Evolutionary conservation across 2,113 vertebrate species (phyloP).

Genomic region (Triplophysa siluroides): DNA sequence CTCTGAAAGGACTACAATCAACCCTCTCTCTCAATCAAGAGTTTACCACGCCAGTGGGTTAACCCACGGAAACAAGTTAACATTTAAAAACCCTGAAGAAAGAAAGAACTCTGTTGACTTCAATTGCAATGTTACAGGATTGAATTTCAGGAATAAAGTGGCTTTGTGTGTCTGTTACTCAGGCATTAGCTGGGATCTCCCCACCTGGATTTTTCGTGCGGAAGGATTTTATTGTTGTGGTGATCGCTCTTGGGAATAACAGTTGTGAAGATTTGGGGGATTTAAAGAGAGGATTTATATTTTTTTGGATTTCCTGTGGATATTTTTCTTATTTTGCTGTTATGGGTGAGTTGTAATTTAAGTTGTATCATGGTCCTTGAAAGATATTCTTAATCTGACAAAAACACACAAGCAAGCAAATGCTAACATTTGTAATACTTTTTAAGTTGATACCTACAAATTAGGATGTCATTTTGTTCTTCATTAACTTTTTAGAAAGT

Average conservation of each 20-base stretch:
- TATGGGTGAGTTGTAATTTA: conserved; percentile 46
- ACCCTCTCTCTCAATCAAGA: conserved; percentile 52
- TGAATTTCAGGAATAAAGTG: not conserved
- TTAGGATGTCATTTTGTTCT: too few relatives aligned
- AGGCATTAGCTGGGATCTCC: conserved; percentile 61
- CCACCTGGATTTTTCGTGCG: conserved; percentile 61
- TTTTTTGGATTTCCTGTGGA: conserved; percentile 63
- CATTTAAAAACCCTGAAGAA: conserved; percentile 51
- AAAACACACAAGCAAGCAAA: not conserved
- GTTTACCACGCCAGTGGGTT: conserved; percentile 20
- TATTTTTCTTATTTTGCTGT: conserved; percentile 65
- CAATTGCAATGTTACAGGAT: conserved; percentile 45
- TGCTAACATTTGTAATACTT: too few relatives aligned
- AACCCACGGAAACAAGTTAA: conserved; percentile 50
- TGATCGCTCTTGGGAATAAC: conserved; percentile 62
- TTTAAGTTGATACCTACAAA: not conserved
- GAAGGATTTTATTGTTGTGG: conserved; percentile 69
- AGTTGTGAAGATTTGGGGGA: conserved; percentile 47
- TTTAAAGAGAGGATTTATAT: conserved; percentile 58
- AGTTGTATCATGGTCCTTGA: conserved; percentile 5
- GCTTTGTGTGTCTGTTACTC: conserved; percentile 44
- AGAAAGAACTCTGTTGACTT: not conserved
- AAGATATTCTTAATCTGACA: not conserved
- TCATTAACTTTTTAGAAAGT: not conserved
- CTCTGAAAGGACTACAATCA: conserved; percentile 62